Evolutionary conservation across 2,797 vertebrate genomes (phyloP), one percentile per base, ranked within the genome.

Genomic region (Tinamus major): DNA sequence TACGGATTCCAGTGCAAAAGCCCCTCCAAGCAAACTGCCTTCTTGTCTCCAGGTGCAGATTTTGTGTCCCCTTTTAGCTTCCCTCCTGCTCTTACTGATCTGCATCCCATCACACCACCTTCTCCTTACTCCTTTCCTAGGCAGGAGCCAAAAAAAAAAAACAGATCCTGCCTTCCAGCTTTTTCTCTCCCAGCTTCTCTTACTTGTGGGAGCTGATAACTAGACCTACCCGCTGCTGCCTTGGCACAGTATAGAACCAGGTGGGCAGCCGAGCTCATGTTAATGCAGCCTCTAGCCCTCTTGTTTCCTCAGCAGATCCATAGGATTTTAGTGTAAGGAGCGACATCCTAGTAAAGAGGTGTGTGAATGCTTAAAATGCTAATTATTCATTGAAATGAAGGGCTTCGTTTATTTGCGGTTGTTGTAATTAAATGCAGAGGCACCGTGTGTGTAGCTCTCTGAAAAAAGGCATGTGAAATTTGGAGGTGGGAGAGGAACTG

Each of bases 381-480:
- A 91, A 64, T 91, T 68, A 51, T n/a, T 86, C 65, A 61, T 58
- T 48, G 46, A 18, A 90, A 65, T 15, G 15, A 72, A 90, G 12
- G 61, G 12, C 41, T 89, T 81, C 0, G 0, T 44, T 92, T 90
- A 64, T 68, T 86, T 93, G 75, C 83, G 78, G 71, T 95, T 93
- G 74, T 70, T 82, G 75, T 95, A 92, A 95, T 93, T 93, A 95
- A 95, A 82, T 39, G 70, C 92, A 92, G 87, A 70, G 77, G 48
- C 19, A 15, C 17, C 84, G 42, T 74, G 59, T 1, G 0, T 83
- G 39, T 31, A 81, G 51, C 19, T 72, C 49, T 65, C 72, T 92
- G 51, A 79, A 9, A 35, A 72, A 85, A 93, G 48, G 2, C 58
- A 42, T 65, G 37, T 76, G 26, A 88, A 90, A 86, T 86, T 65